Conservation (phyloP, 2,888 invertebrate genomes). For the Copidosoma aretas region DNA sequence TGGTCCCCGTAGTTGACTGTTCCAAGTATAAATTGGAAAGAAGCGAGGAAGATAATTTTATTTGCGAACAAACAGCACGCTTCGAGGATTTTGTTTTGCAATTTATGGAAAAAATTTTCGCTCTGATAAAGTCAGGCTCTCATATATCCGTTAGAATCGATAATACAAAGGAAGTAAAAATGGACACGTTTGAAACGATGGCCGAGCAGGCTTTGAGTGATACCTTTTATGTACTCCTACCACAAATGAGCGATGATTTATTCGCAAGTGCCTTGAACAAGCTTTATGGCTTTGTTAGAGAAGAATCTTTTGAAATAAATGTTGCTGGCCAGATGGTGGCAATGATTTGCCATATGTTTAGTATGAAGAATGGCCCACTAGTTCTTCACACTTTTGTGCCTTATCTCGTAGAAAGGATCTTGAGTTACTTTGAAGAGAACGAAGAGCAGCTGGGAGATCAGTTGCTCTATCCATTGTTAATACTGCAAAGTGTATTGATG, state of each 20-base stretch:
- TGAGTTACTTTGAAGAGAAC: conserved; percentile 65
- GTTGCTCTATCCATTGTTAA: conserved; percentile 76
- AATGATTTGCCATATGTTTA: conserved; percentile 73
- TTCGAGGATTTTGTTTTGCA: conserved; percentile 89
- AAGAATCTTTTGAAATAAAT: conserved; percentile 80
- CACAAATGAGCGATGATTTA: conserved; percentile 71
- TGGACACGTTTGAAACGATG: conserved; percentile 66
- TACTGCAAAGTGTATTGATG: conserved; percentile 73
- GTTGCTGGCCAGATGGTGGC: conserved; percentile 84
- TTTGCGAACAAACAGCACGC: conserved; percentile 82
- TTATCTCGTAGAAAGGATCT: conserved; percentile 72
- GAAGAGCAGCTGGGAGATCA: conserved; percentile 82
- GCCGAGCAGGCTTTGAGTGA: conserved; percentile 74
- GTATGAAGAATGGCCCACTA: conserved; percentile 72
- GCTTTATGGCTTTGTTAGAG: conserved; percentile 75
- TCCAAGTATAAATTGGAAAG: conserved; percentile 77
- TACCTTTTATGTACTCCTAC: conserved; percentile 73
- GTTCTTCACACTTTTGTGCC: conserved; percentile 78
- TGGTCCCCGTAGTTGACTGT: conserved; percentile 86
- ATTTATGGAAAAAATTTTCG: conserved; percentile 79
- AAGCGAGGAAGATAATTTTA: conserved; percentile 76
- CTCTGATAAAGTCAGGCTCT: conserved; percentile 74
- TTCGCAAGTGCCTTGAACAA: conserved; percentile 75
- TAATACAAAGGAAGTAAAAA: conserved; percentile 20
- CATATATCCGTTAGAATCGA: conserved; percentile 74